Conservation (phyloP, 2,797 vertebrate species). For the Astyanax mexicanus region DNA sequence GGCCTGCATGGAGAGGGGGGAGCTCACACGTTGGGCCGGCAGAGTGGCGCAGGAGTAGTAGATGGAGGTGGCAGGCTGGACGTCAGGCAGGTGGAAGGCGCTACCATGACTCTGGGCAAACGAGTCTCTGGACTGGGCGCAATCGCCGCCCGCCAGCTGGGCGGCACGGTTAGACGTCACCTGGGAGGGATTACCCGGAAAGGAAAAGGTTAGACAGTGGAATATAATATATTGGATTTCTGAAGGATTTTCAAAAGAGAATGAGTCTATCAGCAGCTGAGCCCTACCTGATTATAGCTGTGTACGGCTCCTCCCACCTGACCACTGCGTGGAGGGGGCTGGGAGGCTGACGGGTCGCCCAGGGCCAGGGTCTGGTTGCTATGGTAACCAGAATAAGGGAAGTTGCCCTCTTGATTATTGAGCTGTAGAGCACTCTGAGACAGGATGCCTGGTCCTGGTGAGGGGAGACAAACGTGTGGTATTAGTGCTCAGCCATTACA, state of each 20-base stretch:
- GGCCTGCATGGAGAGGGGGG: constrained; percentile 86
- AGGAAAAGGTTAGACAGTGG: constrained; percentile 13
- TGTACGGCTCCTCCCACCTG: constrained; percentile 90
- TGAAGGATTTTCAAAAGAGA: not conserved
- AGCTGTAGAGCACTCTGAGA: constrained; percentile 97
- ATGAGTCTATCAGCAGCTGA: not conserved
- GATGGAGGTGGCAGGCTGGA: constrained; percentile 78
- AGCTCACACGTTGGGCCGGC: constrained; percentile 94
- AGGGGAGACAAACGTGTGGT: constrained; percentile 63
- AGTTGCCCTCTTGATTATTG: constrained; percentile 92
- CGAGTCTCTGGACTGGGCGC: constrained; percentile 87
- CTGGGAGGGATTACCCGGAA: constrained; percentile 66
- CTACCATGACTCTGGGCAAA: constrained; percentile 91
- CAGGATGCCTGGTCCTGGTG: constrained; percentile 92
- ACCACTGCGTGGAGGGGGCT: constrained; percentile 80
- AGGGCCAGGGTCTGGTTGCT: constrained; percentile 96
- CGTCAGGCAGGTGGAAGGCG: constrained; percentile 92
- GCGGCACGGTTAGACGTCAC: constrained; percentile 87
- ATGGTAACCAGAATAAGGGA: constrained; percentile 97
- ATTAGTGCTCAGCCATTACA: not conserved
- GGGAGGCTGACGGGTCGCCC: constrained; percentile 82
- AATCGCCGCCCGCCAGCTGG: constrained; percentile 80
- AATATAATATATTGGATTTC: not conserved
- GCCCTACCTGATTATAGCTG: constrained; percentile 93
- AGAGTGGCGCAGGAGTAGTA: constrained; percentile 96